These are phyloP conservation scores for Orussus abietinus DNA, from an alignment of 1,140 invertebrate genomes.

Conservation along the genomic window DNA sequence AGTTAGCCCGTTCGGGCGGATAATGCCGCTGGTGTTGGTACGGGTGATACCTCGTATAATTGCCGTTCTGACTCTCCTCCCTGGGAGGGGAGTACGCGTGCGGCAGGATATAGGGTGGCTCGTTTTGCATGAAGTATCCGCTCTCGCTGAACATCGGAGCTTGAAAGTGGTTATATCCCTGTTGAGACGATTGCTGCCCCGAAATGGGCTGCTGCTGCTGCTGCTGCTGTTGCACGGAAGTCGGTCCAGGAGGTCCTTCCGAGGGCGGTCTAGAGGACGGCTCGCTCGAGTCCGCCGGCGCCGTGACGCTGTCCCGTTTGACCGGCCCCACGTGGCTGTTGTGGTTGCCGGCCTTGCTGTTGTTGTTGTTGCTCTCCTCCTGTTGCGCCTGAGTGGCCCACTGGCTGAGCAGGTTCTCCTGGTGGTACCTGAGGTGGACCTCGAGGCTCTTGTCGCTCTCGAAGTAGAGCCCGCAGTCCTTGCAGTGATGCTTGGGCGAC, in stretches of 20 bases:
- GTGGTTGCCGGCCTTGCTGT: slow-evolving; percentile 53
- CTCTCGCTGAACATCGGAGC: slow-evolving; percentile 33
- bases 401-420: slow-evolving; percentile 70
- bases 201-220: slow-evolving; percentile 21
- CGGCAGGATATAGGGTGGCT: slow-evolving; percentile 30
- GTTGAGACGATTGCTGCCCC: slow-evolving; percentile 17
- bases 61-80: slow-evolving; percentile 23
- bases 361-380: slow-evolving; percentile 66
- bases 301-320: slow-evolving; percentile 52
- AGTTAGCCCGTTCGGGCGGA: slow-evolving; percentile 51
- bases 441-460: slow-evolving; percentile 71
- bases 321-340: slow-evolving; percentile 46
- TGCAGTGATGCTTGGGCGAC: slow-evolving; percentile 60
- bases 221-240: slow-evolving; percentile 22
- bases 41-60: slow-evolving; percentile 37
- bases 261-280: slow-evolving; percentile 37
- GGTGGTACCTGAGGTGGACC: slow-evolving; percentile 75
- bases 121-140: slow-evolving; percentile 38
- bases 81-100: slow-evolving; percentile 38
- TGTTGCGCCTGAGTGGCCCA: slow-evolving; percentile 64
- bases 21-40: slow-evolving; percentile 56
- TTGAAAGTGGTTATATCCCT: slow-evolving; percentile 26
- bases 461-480: slow-evolving; percentile 69
- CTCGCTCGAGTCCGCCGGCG: slow-evolving; percentile 62
- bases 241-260: slow-evolving; percentile 24